phyloP scores from a whole-genome alignment of 2,797 vertebrate species.

The Hipposideros larvatus region DNA sequence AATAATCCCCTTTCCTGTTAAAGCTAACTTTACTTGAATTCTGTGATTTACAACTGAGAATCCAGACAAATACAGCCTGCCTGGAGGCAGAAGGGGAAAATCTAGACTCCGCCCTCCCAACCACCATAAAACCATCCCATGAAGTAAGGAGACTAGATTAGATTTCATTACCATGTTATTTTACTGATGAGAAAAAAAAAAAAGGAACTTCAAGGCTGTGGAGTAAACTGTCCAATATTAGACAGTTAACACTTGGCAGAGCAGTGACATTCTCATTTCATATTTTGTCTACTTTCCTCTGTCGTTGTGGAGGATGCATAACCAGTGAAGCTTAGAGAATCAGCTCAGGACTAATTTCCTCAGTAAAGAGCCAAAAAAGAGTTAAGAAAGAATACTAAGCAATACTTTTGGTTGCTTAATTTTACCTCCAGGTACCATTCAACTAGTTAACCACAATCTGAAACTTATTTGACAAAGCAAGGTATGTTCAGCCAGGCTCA shows the following conservation, averaged over 20 bases:
- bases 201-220: not conserved
- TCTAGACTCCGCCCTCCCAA: not conserved
- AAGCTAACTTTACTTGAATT: not conserved
- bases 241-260: not conserved
- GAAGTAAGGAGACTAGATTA: not conserved
- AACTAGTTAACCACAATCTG: not conserved
- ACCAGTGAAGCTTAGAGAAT: not conserved
- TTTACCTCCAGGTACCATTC: not conserved
- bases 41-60: not conserved
- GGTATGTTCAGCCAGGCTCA: not conserved
- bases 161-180: not conserved
- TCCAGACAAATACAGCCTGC: not conserved
- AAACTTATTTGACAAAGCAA: not conserved
- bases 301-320: rapidly evolving
- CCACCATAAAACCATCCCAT: rapidly evolving
- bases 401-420: not conserved
- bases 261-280: not conserved
- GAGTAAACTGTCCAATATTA: not conserved
- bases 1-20: not conserved
- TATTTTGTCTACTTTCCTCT: too few relatives aligned
- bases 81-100: not conserved
- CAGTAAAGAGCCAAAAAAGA: not conserved
- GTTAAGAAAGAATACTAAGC: not conserved
- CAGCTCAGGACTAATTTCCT: not conserved
- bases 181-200: not conserved